These are phyloP conservation scores for Acanthisitta chloris DNA, from an alignment of 2,113 vertebrate genomes.

Conservation along the genomic window DNA sequence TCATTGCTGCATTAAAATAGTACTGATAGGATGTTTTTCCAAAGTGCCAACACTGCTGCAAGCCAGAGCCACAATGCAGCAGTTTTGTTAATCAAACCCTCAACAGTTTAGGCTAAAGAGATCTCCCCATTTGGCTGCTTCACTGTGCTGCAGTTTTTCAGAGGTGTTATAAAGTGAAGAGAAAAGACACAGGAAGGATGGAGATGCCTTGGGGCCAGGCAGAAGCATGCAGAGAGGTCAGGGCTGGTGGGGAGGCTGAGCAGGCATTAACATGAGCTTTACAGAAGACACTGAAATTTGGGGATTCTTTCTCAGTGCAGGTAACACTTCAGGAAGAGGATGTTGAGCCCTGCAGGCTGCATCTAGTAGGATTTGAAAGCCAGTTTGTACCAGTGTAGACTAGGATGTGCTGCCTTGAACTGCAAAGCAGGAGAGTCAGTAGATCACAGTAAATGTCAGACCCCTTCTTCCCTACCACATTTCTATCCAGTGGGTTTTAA, in stretches of 20 bases:
- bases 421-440: neutral
- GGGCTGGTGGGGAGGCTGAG: neutral
- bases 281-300: neutral
- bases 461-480: neutral
- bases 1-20: neutral
- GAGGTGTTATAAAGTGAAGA: neutral
- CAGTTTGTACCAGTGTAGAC: neutral
- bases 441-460: neutral
- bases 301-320: neutral
- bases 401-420: neutral
- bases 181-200: neutral
- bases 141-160: neutral
- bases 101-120: neutral
- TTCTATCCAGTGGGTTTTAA: neutral
- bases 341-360: neutral
- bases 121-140: neutral
- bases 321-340: neutral
- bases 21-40: neutral
- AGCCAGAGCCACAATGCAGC: neutral
- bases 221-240: neutral
- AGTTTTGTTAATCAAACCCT: neutral
- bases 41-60: neutral
- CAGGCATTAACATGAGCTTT: neutral
- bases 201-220: neutral
- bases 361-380: neutral